Evolutionary conservation across 2,797 vertebrate species (phyloP).

Genomic region (Xyrichtys novacula): DNA sequence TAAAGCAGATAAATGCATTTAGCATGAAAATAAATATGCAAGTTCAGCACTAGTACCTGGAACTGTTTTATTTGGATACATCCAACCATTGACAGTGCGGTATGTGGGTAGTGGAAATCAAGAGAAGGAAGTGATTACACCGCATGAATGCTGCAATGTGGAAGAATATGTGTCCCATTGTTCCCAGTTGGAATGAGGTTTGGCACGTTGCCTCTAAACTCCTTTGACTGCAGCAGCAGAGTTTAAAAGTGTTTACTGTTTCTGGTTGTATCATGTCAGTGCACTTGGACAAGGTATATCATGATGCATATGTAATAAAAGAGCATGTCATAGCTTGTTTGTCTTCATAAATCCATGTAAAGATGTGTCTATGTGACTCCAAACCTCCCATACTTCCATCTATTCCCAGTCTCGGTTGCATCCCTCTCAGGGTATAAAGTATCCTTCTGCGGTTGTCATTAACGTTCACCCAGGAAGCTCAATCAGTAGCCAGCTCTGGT

Average conservation of each 20-base stretch:
- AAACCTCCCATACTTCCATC: conserved; percentile 29
- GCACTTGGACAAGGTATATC: conserved; percentile 48
- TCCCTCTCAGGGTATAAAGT: conserved; percentile 70
- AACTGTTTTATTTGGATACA: not conserved
- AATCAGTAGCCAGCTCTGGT: conserved; percentile 78
- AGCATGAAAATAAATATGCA: not conserved
- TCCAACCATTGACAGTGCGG: conserved; percentile 31
- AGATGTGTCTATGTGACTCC: conserved; percentile 45
- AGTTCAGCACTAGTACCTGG: not conserved
- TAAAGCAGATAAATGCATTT: not conserved
- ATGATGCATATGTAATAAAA: conserved; percentile 55
- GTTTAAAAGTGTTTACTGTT: conserved; percentile 64
- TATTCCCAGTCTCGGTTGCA: conserved; percentile 53
- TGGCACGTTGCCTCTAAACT: conserved; percentile 59
- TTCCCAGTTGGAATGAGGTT: conserved; percentile 68
- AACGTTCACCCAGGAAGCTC: conserved; percentile 83
- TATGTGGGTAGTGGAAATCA: conserved; percentile 49
- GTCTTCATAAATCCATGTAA: conserved; percentile 61
- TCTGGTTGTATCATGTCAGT: conserved; percentile 54
- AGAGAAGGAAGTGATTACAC: conserved; percentile 57
- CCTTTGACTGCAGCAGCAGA: conserved; percentile 56
- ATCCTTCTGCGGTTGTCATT: conserved; percentile 75
- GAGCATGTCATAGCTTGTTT: conserved; percentile 60
- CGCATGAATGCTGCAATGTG: conserved; percentile 56
- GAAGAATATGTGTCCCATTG: conserved; percentile 70